Evolutionary conservation across 2,797 vertebrate species (phyloP), one percentile per base, ranked within the genome.

Genomic region (Chrosomus eos): DNA sequence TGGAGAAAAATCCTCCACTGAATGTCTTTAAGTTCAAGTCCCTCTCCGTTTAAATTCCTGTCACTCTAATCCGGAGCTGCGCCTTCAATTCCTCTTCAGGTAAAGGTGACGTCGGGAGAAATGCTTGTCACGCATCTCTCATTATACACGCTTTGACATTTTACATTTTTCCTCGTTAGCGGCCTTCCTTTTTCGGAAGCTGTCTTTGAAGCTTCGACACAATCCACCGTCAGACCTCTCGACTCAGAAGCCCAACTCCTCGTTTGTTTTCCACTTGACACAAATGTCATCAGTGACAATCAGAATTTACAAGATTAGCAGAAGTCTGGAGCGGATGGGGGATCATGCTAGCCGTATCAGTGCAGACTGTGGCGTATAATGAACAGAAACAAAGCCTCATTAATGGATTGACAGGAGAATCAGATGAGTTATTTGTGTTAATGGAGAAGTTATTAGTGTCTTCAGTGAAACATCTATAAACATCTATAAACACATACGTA

Each of bases 251-350:
- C 26, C 80, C 48, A 66, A 70, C 87, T 77, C 76, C 79, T 87
- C 80, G 85, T 87, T 88, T 88, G 85, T 85, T 84, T 60, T 79
- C 72, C 83, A 86, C 87, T 88, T 88, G 78, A 89, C 87, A 89
- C 85, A 89, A 88, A 89, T 87, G 86, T 88, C 89, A 88, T 89
- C 83, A 88, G 85, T 87, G 87, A 87, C 87, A 85, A 87, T 89
- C 83, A 88, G 80, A 85, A 81, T 88, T 87, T 80, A 81, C 73
- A 66, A 62, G 64, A 58, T 84, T 89, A 62, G 70, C 64, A 60
- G 60, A 76, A 53, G 81, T 77, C 81, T 78, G 48, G 71, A 76
- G 67, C 33, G 48, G 66, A 68, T 19, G 45, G 58, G 45, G 48
- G 36, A 14, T 58, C 53, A 2, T 14, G 31, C 31, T 51, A 75